These are phyloP conservation scores for Peromyscus californicus DNA, from an alignment of 2,113 vertebrate species.

Conservation along the genomic window DNA sequence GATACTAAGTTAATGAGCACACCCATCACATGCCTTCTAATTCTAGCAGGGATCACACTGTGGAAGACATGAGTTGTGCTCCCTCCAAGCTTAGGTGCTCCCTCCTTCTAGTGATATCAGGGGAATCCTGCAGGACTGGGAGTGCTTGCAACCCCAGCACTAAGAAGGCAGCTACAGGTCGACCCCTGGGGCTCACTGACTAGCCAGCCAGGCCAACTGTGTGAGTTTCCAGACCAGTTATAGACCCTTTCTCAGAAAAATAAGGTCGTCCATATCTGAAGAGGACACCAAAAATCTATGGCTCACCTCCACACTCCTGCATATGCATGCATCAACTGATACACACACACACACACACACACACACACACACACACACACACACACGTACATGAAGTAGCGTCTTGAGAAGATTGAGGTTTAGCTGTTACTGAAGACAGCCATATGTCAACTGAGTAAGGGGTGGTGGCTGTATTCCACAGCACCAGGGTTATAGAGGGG, in stretches of 20 bases:
- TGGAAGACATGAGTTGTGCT: background rate
- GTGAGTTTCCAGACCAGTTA: background rate
- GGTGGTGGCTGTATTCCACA: background rate
- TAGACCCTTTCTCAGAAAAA: background rate
- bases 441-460: background rate
- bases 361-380: no score
- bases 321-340: background rate
- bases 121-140: background rate
- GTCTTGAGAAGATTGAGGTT: background rate
- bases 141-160: no score
- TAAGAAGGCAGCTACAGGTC: no score
- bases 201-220: background rate
- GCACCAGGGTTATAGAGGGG: background rate
- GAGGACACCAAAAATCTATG: background rate
- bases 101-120: background rate
- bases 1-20: background rate
- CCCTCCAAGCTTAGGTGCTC: background rate
- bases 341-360: background rate
- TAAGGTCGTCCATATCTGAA: background rate
- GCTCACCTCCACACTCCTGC: background rate
- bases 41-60: background rate
- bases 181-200: no score
- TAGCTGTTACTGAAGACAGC: background rate
- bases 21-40: background rate
- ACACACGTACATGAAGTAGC: background rate